Base-by-base conservation (phyloP, 2,888 invertebrate genomes). In the Amitus sp. region DNA sequence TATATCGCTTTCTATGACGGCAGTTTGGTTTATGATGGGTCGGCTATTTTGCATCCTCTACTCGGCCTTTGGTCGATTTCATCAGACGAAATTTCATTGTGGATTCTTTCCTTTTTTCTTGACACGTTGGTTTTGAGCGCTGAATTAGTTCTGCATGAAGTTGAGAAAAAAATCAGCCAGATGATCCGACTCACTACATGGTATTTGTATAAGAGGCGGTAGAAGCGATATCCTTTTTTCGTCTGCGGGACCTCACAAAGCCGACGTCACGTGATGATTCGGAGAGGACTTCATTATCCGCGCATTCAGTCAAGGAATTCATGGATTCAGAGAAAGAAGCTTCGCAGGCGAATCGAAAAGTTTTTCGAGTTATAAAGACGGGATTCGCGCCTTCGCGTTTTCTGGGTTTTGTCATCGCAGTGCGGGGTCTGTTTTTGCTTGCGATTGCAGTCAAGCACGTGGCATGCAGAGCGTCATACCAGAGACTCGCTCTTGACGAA, bases 1-100 rank as follows among this genome's bases (percentile, higher is more conserved):
- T 13, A 18, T 6, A n/a, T 3, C 42, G 42, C 53, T 9, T 30
- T n/a, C 17, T 40, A 30, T 46, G 53, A 49, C 53, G 46, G 43
- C 49, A 30, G 45, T n/a, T 20, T 12, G 48, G 20, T 37, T 55
- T 37, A 47, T 43, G 34, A 49, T 34, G 5, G 7, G 9, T 2
- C n/a, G 15, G 42, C 42, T 23, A 3, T 23, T 23, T 7, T 13
- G 20, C n/a, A 20, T 42, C 42, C 15, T 2, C 5, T 7, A 20
- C 34, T 23, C 34, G 3, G 34, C 34, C 9, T 12, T 20, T 12
- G 2, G 42, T 42, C 42, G 19, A 42, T 42, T 42, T 42, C 20
- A 42, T 42, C 20, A 18, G 42, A 19, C 42, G 2, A 18, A 42
- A 42, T 9, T 13, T 20, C 20, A 12, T 20, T 13, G 37, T 37